Evolutionary conservation across 2,888 invertebrate genomes (phyloP).

Genomic region (Sacculina carcini): DNA sequence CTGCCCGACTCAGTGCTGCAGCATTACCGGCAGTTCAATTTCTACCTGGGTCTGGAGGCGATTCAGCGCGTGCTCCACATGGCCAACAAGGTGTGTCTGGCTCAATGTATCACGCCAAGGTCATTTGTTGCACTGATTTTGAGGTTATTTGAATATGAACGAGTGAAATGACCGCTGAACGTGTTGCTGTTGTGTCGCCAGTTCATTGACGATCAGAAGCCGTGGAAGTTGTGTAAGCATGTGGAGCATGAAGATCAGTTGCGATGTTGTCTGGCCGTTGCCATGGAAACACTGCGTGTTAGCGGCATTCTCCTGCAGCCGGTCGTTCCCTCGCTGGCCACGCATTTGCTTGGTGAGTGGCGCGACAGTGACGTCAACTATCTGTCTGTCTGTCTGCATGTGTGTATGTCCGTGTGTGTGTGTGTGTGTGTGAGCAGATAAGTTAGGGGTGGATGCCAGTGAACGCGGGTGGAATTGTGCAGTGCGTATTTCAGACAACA

Average conservation of each 20-base stretch:
- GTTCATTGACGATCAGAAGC: constrained; percentile 59
- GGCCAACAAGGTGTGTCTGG: constrained; percentile 30
- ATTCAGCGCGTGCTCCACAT: constrained; percentile 43
- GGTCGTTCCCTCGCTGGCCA: constrained; percentile 34
- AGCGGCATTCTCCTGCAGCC: constrained; percentile 57
- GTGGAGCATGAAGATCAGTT: constrained; percentile 25
- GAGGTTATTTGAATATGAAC: too few species aligned
- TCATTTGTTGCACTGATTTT: too few species aligned
- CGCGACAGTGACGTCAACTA: too few species aligned
- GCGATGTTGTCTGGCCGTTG: constrained; percentile 46
- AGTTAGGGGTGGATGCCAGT: neutral
- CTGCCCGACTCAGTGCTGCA: constrained; percentile 24
- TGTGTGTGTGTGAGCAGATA: neutral
- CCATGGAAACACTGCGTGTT: constrained; percentile 58
- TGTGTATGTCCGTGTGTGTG: too few species aligned
- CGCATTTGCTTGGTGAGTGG: constrained; percentile 8
- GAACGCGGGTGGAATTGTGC: neutral
- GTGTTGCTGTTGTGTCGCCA: too few species aligned
- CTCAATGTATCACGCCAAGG: too few species aligned
- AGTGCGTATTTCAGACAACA: neutral
- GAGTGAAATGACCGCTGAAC: too few species aligned
- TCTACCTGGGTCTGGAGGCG: constrained; percentile 54
- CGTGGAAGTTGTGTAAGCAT: constrained; percentile 56
- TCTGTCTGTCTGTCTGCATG: too few species aligned
- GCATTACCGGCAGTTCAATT: constrained; percentile 45